Percentiles rank a stretch among this genome's conserved stretches.
phyloP scores from a whole-genome alignment of 2,113 vertebrate species.

The Shinisaurus crocodilurus region DNA sequence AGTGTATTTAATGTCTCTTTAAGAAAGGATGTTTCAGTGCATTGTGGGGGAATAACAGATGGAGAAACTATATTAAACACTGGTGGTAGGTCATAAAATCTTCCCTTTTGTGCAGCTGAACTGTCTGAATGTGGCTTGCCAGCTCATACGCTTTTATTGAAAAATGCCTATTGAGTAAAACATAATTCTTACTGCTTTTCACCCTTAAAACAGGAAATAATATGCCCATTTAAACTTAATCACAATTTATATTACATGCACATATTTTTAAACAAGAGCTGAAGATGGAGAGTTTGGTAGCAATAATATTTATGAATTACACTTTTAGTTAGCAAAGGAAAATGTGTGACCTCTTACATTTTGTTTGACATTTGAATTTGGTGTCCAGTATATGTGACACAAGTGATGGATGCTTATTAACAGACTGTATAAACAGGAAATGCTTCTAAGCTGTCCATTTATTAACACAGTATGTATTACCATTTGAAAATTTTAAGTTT shows the following conservation, averaged over 20 bases:
- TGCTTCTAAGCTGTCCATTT: conserved; percentile 84
- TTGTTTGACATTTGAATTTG: conserved; percentile 88
- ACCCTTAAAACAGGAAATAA: conserved; percentile 88
- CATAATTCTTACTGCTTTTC: conserved; percentile 85
- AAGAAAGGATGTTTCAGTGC: conserved; percentile 27
- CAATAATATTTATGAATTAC: conserved; percentile 90
- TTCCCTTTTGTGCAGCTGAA: conserved; percentile 61
- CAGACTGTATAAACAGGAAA: conserved; percentile 87
- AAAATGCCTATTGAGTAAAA: conserved; percentile 77
- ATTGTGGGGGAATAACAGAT: conserved; percentile 49
- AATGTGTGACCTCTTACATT: conserved; percentile 89
- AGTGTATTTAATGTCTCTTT: conserved; percentile 29
- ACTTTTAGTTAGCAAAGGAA: conserved; percentile 89
- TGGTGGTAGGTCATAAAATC: conserved; percentile 36
- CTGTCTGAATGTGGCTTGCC: conserved; percentile 35
- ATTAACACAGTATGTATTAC: conserved; percentile 76
- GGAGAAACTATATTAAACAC: conserved; percentile 46
- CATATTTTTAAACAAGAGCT: conserved; percentile 88
- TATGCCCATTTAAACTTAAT: conserved; percentile 86
- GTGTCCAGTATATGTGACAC: conserved; percentile 81
- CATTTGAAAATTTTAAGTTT: conserved; percentile 72
- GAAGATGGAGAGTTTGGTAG: conserved; percentile 86
- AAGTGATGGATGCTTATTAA: conserved; percentile 86
- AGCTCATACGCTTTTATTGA: conserved; percentile 71
- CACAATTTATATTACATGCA: conserved; percentile 89